A percentile compares a stretch with the other conserved stretches of the same genome.
These are phyloP conservation scores for Neogobius melanostomus DNA, from an alignment of 2,113 vertebrate genomes.

Conservation along the genomic window DNA sequence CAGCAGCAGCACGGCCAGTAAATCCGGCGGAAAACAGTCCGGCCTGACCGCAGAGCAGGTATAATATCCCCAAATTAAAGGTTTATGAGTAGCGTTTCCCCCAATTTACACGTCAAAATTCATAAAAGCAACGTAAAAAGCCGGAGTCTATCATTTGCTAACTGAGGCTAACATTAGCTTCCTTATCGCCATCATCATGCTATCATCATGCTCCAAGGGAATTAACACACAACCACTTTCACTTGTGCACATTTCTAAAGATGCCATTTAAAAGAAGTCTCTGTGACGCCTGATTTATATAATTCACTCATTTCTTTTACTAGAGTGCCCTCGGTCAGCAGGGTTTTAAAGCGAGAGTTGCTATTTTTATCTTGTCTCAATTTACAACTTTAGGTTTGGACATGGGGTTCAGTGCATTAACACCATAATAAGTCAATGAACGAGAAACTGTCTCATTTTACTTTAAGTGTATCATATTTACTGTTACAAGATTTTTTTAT, in stretches of 20 bases:
- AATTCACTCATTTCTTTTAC: background rate
- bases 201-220: background rate
- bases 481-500: background rate
- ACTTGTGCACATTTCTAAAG: rapidly evolving
- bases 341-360: background rate
- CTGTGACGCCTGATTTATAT: background rate
- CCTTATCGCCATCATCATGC: constrained; percentile 14
- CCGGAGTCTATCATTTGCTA: background rate
- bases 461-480: background rate
- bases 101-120: rapidly evolving
- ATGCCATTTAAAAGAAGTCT: too few relatives aligned
- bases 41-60: constrained; percentile 77
- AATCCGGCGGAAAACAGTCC: constrained; percentile 72
- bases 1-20: constrained; percentile 73
- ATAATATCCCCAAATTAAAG: rapidly evolving
- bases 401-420: background rate
- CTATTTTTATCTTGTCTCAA: constrained; percentile 35
- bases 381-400: background rate
- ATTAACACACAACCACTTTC: background rate
- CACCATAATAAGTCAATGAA: too few relatives aligned
- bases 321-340: background rate
- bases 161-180: constrained; percentile 52
- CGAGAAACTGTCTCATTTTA: too few relatives aligned
- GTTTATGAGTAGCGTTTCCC: rapidly evolving
- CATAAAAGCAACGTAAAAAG: background rate